phyloP scores from a whole-genome alignment of 2,797 vertebrate genomes.

The Tangara arthus region DNA sequence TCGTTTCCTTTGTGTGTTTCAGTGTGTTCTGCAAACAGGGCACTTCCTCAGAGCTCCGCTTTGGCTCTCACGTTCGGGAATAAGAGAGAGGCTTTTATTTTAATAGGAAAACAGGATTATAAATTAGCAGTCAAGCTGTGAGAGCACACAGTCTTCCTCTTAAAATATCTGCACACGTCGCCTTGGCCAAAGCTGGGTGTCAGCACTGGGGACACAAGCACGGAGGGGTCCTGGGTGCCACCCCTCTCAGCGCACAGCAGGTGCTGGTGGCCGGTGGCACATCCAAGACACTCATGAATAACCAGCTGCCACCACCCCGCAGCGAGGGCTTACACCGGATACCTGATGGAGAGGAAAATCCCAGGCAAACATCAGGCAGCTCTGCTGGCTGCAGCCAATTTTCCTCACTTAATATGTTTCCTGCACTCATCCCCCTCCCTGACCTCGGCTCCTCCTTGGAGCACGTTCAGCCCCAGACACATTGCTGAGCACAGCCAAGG shows the following conservation, averaged over 20 bases:
- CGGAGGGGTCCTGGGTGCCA: background rate
- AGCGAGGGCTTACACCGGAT: background rate
- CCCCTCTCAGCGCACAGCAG: background rate
- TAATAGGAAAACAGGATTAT: conserved; percentile 26
- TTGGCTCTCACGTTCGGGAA: conserved; percentile 24
- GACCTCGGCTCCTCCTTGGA: conserved; percentile 43
- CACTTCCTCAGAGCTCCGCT: conserved; percentile 39
- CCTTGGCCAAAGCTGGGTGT: background rate
- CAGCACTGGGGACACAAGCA: background rate
- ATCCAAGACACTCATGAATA: background rate
- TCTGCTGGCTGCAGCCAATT: background rate
- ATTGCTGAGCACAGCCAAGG: background rate
- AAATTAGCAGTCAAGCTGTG: background rate
- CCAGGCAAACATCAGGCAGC: conserved; percentile 21
- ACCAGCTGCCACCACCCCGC: background rate
- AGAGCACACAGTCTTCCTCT: background rate
- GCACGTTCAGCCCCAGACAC: conserved; percentile 21
- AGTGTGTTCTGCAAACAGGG: conserved; percentile 54
- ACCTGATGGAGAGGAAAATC: conserved; percentile 44
- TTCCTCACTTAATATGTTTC: conserved; percentile 32
- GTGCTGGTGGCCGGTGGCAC: background rate
- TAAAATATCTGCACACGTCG: background rate
- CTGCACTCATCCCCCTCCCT: conserved; percentile 33
- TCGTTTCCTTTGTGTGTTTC: conserved; percentile 44
- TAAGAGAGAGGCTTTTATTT: conserved; percentile 53